phyloP scores from a whole-genome alignment of 35 echinoderm and acorn worm species.

The Lytechinus variegatus region DNA sequence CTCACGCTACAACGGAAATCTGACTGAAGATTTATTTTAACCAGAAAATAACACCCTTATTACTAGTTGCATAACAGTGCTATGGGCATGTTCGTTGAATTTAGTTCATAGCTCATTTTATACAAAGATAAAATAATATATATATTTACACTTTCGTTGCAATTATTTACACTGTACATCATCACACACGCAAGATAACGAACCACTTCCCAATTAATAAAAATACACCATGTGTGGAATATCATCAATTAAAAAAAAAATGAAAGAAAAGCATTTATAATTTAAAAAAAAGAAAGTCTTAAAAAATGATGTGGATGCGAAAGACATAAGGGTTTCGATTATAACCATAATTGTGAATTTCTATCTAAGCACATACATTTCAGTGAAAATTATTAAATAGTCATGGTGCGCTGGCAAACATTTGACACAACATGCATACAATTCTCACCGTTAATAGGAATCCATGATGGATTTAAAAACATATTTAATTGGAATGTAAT shows the following conservation, averaged over 20 bases:
- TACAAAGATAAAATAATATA: background rate
- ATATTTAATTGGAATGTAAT: background rate
- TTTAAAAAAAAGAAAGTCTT: background rate
- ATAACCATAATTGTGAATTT: background rate
- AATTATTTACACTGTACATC: conserved; percentile 28
- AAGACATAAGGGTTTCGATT: background rate
- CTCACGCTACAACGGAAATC: background rate
- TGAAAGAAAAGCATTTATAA: background rate
- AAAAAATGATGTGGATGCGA: background rate
- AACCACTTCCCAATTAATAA: background rate
- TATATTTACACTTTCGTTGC: conserved; percentile 5
- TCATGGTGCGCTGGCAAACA: background rate
- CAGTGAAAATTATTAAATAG: background rate
- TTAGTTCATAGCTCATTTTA: background rate
- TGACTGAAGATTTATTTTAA: background rate
- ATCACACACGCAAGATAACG: background rate
- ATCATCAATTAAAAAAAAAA: background rate
- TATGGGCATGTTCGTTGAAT: background rate
- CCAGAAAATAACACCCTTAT: background rate
- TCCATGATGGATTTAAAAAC: background rate
- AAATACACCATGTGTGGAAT: background rate
- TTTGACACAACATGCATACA: background rate
- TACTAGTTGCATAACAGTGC: background rate
- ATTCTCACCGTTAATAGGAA: background rate
- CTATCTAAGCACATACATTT: background rate